Percentiles rank a stretch among this genome's conserved stretches.
These are phyloP conservation scores for Elephantulus edwardii DNA, from an alignment of 2,113 vertebrate genomes.

Conservation along the genomic window DNA sequence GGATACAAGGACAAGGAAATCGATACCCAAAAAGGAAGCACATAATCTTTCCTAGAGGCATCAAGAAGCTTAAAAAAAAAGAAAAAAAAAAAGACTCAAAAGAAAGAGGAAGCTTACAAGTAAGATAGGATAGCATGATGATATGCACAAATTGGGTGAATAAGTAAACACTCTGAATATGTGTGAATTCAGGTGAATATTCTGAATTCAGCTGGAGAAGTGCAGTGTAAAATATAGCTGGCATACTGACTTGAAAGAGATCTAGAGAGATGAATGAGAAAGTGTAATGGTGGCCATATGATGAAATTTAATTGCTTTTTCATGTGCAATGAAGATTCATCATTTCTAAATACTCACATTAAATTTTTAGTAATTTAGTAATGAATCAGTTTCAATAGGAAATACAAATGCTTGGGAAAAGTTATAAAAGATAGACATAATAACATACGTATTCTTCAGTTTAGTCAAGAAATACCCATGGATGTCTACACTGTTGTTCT, in stretches of 20 bases:
- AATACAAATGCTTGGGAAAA: not conserved
- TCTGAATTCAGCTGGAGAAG: not conserved
- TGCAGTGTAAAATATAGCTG: too few relatives aligned
- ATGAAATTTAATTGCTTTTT: not conserved
- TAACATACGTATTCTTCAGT: not conserved
- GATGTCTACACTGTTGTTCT: too few relatives aligned
- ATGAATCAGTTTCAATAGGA: not conserved
- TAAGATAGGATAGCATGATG: not conserved
- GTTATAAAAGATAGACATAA: not conserved
- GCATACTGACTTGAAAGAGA: not conserved
- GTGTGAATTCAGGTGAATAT: too few relatives aligned
- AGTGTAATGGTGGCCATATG: not conserved
- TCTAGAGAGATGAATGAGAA: not conserved
- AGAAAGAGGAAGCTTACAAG: not conserved
- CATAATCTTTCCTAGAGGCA: not conserved
- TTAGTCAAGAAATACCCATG: not conserved
- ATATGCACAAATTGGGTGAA: not conserved
- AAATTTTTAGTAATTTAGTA: not conserved
- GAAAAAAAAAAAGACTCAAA: not conserved
- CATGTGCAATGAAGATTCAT: not conserved
- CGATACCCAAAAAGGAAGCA: not conserved
- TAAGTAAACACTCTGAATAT: too few relatives aligned
- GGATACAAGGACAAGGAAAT: too few relatives aligned
- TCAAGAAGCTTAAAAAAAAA: not conserved
- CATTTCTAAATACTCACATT: not conserved